Evolutionary conservation across 2,888 invertebrate genomes (phyloP).

Genomic region (Pharmacophagus antenor): DNA sequence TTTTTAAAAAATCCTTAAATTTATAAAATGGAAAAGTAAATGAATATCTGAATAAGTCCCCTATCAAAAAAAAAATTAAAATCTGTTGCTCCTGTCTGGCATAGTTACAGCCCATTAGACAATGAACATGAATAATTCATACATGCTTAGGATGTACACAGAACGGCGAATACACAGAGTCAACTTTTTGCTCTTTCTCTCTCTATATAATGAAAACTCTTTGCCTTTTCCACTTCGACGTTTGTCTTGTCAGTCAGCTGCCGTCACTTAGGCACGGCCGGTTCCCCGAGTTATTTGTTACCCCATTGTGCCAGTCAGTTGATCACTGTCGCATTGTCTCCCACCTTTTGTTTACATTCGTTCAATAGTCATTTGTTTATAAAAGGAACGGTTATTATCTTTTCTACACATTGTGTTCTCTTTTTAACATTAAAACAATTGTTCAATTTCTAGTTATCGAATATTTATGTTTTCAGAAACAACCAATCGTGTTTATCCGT

Average conservation of each 20-base stretch:
- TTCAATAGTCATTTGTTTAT: slow-evolving; percentile 66
- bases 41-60: too few species aligned
- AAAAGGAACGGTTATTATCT: slow-evolving; percentile 60
- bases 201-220: slow-evolving; percentile 66
- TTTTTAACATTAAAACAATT: slow-evolving; percentile 31
- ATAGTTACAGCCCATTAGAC: slow-evolving; percentile 20
- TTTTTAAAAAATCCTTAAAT: too few species aligned
- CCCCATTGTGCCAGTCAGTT: slow-evolving; percentile 66
- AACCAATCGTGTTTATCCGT: slow-evolving; percentile 40
- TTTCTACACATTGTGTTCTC: slow-evolving; percentile 49
- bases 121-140: slow-evolving; percentile 68
- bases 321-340: slow-evolving; percentile 73
- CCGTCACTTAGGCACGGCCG: slow-evolving; percentile 52
- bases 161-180: slow-evolving; percentile 41
- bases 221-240: slow-evolving; percentile 56
- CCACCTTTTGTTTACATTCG: slow-evolving; percentile 70
- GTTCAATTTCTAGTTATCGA: slow-evolving; percentile 49
- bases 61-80: too few species aligned
- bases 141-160: slow-evolving; percentile 54
- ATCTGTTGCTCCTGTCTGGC: slow-evolving; percentile 37
- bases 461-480: slow-evolving; percentile 51
- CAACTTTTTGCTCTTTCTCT: slow-evolving; percentile 59
- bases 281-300: slow-evolving; percentile 74
- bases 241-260: slow-evolving; percentile 75
- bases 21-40: too few species aligned